phyloP scores from a whole-genome alignment of 2,113 vertebrate genomes.

The Uropsilus gracilis region DNA sequence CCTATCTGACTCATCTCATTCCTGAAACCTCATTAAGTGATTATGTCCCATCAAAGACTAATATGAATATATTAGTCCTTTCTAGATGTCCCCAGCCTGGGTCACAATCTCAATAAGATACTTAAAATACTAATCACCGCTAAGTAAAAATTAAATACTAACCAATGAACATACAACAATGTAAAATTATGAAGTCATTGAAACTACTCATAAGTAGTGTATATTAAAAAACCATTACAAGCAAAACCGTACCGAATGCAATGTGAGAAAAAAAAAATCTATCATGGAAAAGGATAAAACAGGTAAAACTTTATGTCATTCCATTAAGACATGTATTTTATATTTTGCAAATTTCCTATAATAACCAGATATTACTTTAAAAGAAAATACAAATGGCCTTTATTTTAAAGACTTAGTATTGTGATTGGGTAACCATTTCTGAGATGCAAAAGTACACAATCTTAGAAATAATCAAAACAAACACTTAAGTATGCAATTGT shows the following conservation, averaged over 20 bases:
- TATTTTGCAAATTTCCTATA: slow-evolving; percentile 17
- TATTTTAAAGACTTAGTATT: slow-evolving; percentile 7
- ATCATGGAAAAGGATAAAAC: neutral
- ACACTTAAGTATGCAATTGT: neutral
- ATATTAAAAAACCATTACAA: slow-evolving; percentile 57
- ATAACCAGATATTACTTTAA: slow-evolving; percentile 24
- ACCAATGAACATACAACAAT: neutral
- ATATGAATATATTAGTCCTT: too few relatives aligned
- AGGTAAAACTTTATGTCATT: neutral
- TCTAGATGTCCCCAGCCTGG: neutral
- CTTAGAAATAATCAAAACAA: slow-evolving; percentile 42
- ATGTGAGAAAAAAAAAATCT: neutral
- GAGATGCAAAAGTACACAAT: neutral
- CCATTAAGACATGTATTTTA: neutral
- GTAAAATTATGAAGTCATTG: neutral
- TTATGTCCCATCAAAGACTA: neutral
- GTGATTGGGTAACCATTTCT: neutral
- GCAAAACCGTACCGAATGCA: neutral
- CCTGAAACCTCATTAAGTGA: neutral
- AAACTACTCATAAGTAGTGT: neutral
- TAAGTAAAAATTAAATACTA: neutral
- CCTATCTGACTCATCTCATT: neutral
- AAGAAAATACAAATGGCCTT: neutral
- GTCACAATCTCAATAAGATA: slow-evolving; percentile 33
- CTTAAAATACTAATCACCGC: neutral